Base-by-base conservation (phyloP, 2,888 invertebrate species). In the Idaea straminata region DNA sequence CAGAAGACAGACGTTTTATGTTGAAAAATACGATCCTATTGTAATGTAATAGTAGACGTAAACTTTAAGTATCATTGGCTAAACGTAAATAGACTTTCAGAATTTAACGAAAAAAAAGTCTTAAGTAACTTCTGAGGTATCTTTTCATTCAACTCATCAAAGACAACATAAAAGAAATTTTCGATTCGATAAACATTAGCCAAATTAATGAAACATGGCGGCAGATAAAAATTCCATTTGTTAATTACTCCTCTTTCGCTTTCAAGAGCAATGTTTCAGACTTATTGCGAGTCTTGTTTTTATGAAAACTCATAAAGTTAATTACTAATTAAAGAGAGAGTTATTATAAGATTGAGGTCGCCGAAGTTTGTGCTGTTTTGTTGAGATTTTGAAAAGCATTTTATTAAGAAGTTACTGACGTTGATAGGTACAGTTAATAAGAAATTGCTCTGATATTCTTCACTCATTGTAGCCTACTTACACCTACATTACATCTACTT, bases 221-320 rank as follows among this genome's bases (percentile, higher is more conserved):
- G 36, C 61, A 76, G 82, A 82, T 82, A 82, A 84, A 83, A 83
- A 81, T 77, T 80, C 76, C 80, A 84, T 84, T 84, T 81, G 76
- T 72, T 83, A 84, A 83, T 83, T 80, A 79, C 74, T 66, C 57
- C 62, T 67, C 72, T 72, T 64, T 62, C 65, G 69, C 75, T 71
- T 74, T 74, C 75, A 74, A 61, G 63, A 62, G 57, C 25, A 64
- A 66, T 69, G 69, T 69, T 71, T 68, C 66, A 69, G 69, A 70
- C 66, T 69, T 66, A 64, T 71, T 68, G 62, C 62, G 65, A 69
- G 69, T 62, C 69, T 67, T 64, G 64, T 67, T 67, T 68, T 61
- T 57, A 63, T 57, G 69, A 62, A 67, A 66, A 16, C 7, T 61
- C 63, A 66, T 64, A 61, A 69, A 69, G 57, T 63, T 66, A 67